A percentile compares a stretch with the other conserved stretches of the same genome.
These are phyloP conservation scores for Diplosoma virens DNA, from an alignment of 23 tunicate genomes.

Conservation along the genomic window DNA sequence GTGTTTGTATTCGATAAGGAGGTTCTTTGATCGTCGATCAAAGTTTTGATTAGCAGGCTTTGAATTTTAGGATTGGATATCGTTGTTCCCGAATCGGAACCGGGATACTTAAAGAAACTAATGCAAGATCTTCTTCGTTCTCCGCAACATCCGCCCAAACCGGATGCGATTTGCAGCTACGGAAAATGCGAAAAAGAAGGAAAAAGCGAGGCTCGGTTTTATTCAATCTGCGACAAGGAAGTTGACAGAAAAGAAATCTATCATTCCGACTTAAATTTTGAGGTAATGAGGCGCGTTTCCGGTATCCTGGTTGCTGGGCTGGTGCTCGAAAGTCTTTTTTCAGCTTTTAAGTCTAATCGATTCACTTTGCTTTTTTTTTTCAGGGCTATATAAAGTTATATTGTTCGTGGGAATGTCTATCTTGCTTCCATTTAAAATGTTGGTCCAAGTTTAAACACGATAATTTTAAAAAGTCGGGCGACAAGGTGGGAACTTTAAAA, in stretches of 20 bases:
- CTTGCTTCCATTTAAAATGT: constrained; percentile 60
- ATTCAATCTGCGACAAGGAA: constrained; percentile 35
- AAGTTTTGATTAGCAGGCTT: no score
- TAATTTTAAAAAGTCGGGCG: constrained; percentile 38
- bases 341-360: not conserved
- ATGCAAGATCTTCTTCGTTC: constrained; percentile 25
- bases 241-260: constrained; percentile 46
- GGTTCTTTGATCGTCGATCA: no score
- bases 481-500: constrained; percentile 45
- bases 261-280: constrained; percentile 55
- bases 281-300: constrained; percentile 24
- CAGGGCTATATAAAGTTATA: constrained; percentile 57
- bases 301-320: not conserved
- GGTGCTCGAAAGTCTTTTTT: not conserved
- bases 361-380: not conserved
- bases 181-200: constrained; percentile 34
- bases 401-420: constrained; percentile 59
- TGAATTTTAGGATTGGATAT: constrained; percentile 47
- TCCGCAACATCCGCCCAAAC: constrained; percentile 28
- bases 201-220: not conserved
- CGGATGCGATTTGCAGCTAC: constrained; percentile 46
- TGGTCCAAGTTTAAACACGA: constrained; percentile 64
- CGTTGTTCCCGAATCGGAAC: constrained; percentile 56
- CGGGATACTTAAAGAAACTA: not conserved
- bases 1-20: no score